phyloP scores from a whole-genome alignment of 2,113 vertebrate genomes.

The Pogonocichla stellata region DNA sequence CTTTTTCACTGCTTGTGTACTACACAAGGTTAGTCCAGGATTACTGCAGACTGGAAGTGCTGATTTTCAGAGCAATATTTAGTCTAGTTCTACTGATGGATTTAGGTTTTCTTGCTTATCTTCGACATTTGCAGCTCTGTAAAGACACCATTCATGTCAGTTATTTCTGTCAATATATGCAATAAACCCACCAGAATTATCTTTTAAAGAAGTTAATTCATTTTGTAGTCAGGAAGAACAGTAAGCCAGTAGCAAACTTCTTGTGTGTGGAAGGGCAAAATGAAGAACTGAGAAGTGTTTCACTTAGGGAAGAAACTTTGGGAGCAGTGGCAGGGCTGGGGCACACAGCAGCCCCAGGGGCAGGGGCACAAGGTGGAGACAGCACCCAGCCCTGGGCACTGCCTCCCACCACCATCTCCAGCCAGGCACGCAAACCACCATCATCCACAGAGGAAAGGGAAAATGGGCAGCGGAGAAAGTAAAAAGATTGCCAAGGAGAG shows the following conservation, averaged over 20 bases:
- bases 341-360: background rate
- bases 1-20: background rate
- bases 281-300: background rate
- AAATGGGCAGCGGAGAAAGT: background rate
- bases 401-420: background rate
- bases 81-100: background rate
- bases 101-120: conserved; percentile 7
- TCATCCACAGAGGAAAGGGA: background rate
- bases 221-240: background rate
- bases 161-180: background rate
- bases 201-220: background rate
- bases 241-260: background rate
- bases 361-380: background rate
- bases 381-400: background rate
- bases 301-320: background rate
- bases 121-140: background rate
- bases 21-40: background rate
- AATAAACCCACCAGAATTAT: background rate
- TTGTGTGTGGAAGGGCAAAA: background rate
- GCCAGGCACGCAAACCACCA: background rate
- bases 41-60: background rate
- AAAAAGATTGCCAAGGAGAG: background rate
- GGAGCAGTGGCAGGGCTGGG: background rate
- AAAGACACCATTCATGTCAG: background rate
- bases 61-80: conserved; percentile 47